Base-by-base conservation (phyloP, 2,888 invertebrate genomes). In the Pollenia angustigena region DNA sequence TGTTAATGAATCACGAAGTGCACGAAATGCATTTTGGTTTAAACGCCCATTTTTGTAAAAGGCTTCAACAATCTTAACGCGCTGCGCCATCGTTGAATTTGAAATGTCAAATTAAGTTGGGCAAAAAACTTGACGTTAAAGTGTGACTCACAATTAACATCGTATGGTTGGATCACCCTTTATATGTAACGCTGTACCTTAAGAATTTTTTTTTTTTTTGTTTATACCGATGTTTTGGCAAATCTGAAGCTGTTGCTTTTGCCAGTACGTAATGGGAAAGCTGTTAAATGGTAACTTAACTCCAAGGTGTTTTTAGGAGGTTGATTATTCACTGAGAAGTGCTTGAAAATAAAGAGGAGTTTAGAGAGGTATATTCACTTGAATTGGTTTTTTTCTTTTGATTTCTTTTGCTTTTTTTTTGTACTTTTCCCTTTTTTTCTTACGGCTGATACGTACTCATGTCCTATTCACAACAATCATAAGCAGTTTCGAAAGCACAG, bases 321-420 rank as follows among this genome's bases (percentile, higher is more conserved):
- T 54, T 76, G 64, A 76, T 76, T 76, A 66, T 66, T 54, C 76
- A 76, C 76, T 44, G 44, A 52, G 54, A 76, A 64, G 64, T 66
- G 46, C 76, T 76, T 76, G 76, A 76, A 76, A 44, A 44, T 76
- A 32, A 76, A 76, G 76, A 66, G 64, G 64, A 76, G 64, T 76
- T 76, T 32, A 54, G 44, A 64, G 54, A 46, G 42, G 64, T 32
- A 32, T 6, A 32, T 32, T 32, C 6, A 4, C 32, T 32, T 32
- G 32, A 32, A 32, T 32, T 32, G 32, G 32, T 32, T 32, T 32
- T 32, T 32, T 32, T 32, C 32, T 32, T 32, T 6, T 32, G 32
- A 32, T 32, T 32, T 32, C 6, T 32, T 32, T 0, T 32, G 3
- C 42, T 62, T 18, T 23, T 56, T 56, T 56, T 56, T 10, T 11